Evolutionary conservation across 2,888 invertebrate species (phyloP), one percentile per base, ranked within the genome.

Genomic region (Lissocephala sabroskyi): DNA sequence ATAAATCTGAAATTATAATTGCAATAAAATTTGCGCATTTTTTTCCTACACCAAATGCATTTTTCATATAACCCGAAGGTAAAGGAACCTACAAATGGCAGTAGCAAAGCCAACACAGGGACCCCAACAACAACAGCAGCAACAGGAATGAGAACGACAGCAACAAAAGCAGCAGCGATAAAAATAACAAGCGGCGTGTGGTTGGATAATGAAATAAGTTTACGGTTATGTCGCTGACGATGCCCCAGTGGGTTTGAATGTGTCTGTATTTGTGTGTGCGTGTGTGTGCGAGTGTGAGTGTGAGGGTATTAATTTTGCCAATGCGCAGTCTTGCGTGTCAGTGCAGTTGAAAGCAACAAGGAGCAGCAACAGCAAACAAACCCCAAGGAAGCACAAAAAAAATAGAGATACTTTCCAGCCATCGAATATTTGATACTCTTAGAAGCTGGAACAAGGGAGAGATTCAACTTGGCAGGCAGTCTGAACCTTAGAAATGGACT

Each of bases 1-100:
- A 68, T 68, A 73, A 63, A 73, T 65, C 63, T 59, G 47, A 68
- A 68, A 63, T 59, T 57, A 65, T 73, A 23, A 23, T 23, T 23
- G 52, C 68, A 65, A 63, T 68, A 65, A 49, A 65, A 63, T 51
- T 63, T 52, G 45, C 41, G 46, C 51, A 41, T 67, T 18, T 37
- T 35, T 35, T 32, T n/a, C n/a, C 1, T 13, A 32, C 30, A 32
- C 13, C 11, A 32, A 32, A n/a, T n/a, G n/a, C n/a, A n/a, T n/a
- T n/a, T n/a, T n/a, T n/a, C n/a, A n/a, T n/a, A n/a, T n/a, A n/a
- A n/a, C n/a, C n/a, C n/a, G n/a, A n/a, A n/a, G n/a, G n/a, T n/a
- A n/a, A n/a, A n/a, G n/a, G n/a, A n/a, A n/a, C n/a, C n/a, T n/a
- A n/a, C n/a, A n/a, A n/a, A n/a, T n/a, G n/a, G n/a, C n/a, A n/a